These are phyloP conservation scores for Myxocyprinus asiaticus DNA, from an alignment of 2,113 vertebrate species.

Conservation along the genomic window DNA sequence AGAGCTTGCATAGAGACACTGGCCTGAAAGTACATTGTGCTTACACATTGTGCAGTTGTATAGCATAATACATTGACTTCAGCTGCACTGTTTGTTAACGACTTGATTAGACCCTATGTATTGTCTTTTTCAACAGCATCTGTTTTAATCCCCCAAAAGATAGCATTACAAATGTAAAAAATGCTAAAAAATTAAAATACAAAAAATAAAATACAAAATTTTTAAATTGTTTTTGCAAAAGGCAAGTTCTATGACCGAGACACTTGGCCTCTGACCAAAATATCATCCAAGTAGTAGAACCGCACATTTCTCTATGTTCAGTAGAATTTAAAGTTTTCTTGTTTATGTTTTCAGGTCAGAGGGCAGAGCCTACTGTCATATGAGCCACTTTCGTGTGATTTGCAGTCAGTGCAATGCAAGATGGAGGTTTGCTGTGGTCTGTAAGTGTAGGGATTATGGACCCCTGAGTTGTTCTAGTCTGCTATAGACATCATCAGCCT, in stretches of 20 bases:
- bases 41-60: background rate
- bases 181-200: conserved; percentile 24
- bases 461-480: conserved; percentile 74
- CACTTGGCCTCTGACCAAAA: background rate
- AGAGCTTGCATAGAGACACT: conserved; percentile 29
- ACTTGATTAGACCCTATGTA: background rate
- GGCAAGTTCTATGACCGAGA: background rate
- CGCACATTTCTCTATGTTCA: background rate
- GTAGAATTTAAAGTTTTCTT: conserved; percentile 5
- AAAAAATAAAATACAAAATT: conserved; percentile 25
- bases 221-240: conserved; percentile 33
- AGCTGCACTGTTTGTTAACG: too few relatives aligned
- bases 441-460: conserved; percentile 56
- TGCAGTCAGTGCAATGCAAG: conserved; percentile 14
- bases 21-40: conserved; percentile 13
- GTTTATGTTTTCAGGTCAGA: conserved; percentile 34
- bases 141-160: conserved; percentile 26
- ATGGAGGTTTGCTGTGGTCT: conserved; percentile 8
- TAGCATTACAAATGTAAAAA: background rate
- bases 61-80: background rate
- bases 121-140: background rate
- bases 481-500: conserved; percentile 73
- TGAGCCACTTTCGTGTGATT: conserved; percentile 20
- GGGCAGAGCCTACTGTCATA: conserved; percentile 23
- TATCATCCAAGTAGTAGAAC: background rate